A percentile compares a stretch with the other conserved stretches of the same genome.
Evolutionary conservation across 2,113 vertebrate species (phyloP).

Genomic region (Eupsittula cactorum): DNA sequence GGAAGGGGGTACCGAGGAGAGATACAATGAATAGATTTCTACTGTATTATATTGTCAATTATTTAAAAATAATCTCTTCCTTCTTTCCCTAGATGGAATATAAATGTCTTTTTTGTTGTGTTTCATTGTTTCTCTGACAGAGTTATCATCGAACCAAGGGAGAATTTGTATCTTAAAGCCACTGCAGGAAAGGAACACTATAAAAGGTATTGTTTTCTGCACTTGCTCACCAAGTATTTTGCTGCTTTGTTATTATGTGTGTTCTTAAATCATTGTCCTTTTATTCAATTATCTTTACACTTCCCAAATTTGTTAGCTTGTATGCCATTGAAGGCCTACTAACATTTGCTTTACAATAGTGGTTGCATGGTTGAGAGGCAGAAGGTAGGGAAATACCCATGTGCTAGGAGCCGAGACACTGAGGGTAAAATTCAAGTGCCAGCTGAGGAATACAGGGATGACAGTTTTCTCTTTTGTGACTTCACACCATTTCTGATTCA

Average conservation of each 20-base stretch:
- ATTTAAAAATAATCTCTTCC: not conserved
- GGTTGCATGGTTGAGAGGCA: not conserved
- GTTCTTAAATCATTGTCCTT: not conserved
- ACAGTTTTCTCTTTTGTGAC: not conserved
- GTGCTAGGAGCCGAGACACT: not conserved
- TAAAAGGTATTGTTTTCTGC: constrained; percentile 46
- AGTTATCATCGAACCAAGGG: not conserved
- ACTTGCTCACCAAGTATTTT: not conserved
- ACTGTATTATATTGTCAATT: not conserved
- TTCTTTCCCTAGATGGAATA: not conserved
- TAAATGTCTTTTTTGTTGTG: not conserved
- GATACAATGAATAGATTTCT: not conserved
- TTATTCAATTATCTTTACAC: not conserved
- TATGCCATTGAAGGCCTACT: not conserved
- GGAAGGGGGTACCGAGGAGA: not conserved
- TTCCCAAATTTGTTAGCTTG: not conserved
- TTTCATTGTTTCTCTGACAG: constrained; percentile 42
- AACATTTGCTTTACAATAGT: not conserved
- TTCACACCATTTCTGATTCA: not conserved
- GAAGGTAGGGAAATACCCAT: not conserved
- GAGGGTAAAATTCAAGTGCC: not conserved
- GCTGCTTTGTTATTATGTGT: not conserved
- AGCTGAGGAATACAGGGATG: not conserved
- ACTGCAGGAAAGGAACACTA: not conserved
- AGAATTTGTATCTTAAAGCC: constrained; percentile 13